Conservation (phyloP, 2,888 invertebrate genomes). For the Pollenia griseotomentosa region DNA sequence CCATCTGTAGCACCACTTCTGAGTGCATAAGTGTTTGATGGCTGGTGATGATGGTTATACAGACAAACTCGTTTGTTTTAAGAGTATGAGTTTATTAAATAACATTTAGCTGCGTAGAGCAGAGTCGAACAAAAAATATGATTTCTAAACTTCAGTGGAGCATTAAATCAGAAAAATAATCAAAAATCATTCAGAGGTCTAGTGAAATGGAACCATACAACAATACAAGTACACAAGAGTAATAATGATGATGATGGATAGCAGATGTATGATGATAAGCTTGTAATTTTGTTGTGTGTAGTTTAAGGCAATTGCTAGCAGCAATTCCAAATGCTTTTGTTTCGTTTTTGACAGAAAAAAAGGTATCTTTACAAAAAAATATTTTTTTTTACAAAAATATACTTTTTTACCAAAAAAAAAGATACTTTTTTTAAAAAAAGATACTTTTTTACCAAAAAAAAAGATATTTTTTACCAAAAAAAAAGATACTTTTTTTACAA, state of each 20-base stretch:
- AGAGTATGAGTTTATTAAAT: constrained; percentile 49
- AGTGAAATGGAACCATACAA: constrained; percentile 64
- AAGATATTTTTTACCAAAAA: no score
- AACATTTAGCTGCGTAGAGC: constrained; percentile 39
- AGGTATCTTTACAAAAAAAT: no score
- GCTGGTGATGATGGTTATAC: constrained; percentile 23
- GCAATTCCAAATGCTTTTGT: not conserved
- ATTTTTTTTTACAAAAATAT: no score
- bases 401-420: no score
- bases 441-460: no score
- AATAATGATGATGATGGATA: constrained; percentile 15
- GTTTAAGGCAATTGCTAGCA: not conserved
- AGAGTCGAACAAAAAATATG: not conserved
- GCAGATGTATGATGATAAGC: not conserved
- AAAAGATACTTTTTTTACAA: no score
- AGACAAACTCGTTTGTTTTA: not conserved
- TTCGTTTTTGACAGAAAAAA: not conserved
- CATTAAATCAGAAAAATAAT: constrained; percentile 74
- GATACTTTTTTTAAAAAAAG: no score
- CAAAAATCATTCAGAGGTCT: constrained; percentile 70
- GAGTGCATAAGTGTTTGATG: not conserved
- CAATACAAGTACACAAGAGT: constrained; percentile 29
- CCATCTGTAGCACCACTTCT: not conserved
- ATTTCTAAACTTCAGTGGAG: constrained; percentile 75
- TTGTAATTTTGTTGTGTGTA: not conserved